Percentiles rank a stretch among this genome's conserved stretches.
These are phyloP conservation scores for Plebejus melissa DNA, from an alignment of 2,888 invertebrate genomes.

Conservation along the genomic window DNA sequence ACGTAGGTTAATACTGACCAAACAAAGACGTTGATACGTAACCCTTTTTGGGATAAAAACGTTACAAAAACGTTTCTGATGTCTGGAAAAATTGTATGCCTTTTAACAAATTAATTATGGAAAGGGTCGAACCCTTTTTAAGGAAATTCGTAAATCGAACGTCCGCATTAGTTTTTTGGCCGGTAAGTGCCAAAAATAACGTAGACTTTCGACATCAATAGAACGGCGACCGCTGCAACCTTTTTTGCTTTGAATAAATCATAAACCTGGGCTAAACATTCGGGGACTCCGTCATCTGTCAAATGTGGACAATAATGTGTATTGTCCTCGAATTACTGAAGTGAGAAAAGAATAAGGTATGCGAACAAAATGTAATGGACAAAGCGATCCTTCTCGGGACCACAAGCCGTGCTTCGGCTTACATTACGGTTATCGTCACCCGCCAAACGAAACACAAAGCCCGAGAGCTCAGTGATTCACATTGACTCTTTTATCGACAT, in stretches of 20 bases:
- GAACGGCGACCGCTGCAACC: constrained; percentile 39
- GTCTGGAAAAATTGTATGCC: constrained; percentile 13
- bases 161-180: constrained; percentile 25
- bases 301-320: constrained; percentile 74
- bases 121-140: constrained; percentile 44
- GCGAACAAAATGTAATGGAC: too few relatives aligned
- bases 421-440: constrained; percentile 78
- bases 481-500: constrained; percentile 60
- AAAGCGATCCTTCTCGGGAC: constrained; percentile 75
- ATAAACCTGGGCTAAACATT: constrained; percentile 47
- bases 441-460: constrained; percentile 76
- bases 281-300: constrained; percentile 66
- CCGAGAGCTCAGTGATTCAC: constrained; percentile 69
- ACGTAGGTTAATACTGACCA: not conserved
- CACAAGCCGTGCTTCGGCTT: constrained; percentile 76
- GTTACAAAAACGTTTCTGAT: constrained; percentile 13
- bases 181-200: constrained; percentile 34
- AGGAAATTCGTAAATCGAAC: constrained; percentile 41
- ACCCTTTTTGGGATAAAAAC: not conserved
- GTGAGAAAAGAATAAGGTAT: constrained; percentile 74
- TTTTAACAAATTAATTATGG: constrained; percentile 23
- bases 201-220: constrained; percentile 51
- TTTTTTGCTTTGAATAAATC: constrained; percentile 45
- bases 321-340: constrained; percentile 77
- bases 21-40: not conserved